These are phyloP conservation scores for Epinephelus fuscoguttatus DNA, from an alignment of 2,113 vertebrate species.

Conservation along the genomic window DNA sequence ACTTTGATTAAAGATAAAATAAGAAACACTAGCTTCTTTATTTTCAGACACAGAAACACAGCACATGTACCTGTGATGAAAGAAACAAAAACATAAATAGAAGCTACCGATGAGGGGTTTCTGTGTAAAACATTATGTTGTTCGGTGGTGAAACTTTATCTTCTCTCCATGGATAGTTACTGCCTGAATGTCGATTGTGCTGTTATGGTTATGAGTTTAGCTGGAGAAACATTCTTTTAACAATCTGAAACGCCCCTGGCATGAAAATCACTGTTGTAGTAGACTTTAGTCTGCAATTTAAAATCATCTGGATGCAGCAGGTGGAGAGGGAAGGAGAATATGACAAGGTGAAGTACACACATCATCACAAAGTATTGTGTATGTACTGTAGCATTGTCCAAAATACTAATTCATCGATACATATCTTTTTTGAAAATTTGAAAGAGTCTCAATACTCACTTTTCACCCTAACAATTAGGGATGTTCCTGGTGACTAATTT, in stretches of 20 bases:
- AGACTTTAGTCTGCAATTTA: neutral
- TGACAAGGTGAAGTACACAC: neutral
- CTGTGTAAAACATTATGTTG: neutral
- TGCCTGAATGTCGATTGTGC: neutral
- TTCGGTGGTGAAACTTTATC: neutral
- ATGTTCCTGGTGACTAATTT: too few relatives aligned
- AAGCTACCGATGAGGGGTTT: neutral
- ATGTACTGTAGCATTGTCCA: too few relatives aligned
- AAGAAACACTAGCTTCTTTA: neutral
- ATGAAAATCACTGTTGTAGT: neutral
- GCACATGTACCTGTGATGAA: neutral
- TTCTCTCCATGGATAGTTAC: neutral
- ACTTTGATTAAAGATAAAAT: neutral
- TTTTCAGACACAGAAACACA: neutral
- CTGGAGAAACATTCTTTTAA: neutral
- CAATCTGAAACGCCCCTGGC: neutral
- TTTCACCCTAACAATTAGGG: too few relatives aligned
- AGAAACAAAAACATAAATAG: too few relatives aligned
- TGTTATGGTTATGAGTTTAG: neutral
- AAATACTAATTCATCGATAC: too few relatives aligned
- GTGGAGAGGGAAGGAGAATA: neutral
- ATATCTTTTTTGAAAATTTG: too few relatives aligned
- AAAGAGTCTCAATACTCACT: too few relatives aligned
- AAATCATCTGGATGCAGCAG: constrained; percentile 2
- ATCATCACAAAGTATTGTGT: neutral